Conservation (phyloP, 2,888 invertebrate genomes). For the Pachydiplax longipennis region DNA sequence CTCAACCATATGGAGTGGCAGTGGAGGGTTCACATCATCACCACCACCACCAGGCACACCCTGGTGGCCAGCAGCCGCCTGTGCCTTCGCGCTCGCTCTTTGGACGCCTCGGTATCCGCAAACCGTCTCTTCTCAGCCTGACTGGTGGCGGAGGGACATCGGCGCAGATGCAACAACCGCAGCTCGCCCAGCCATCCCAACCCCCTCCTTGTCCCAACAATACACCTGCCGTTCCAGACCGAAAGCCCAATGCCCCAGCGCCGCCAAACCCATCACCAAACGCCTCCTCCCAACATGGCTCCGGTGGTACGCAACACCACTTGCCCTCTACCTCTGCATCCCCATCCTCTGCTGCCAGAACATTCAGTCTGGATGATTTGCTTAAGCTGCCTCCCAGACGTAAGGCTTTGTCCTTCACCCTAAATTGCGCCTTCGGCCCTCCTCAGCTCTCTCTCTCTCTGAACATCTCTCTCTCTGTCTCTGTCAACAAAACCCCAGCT, state of each 20-base stretch:
- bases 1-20: constrained; percentile 58
- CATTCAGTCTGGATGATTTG: constrained; percentile 89
- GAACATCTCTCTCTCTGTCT: background rate
- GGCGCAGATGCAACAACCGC: constrained; percentile 50
- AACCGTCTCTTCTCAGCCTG: constrained; percentile 85
- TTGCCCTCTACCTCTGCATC: constrained; percentile 47
- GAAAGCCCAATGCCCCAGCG: constrained; percentile 27
- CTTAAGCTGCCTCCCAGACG: constrained; percentile 83
- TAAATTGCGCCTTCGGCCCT: background rate
- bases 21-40: constrained; percentile 43
- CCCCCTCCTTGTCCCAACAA: constrained; percentile 57
- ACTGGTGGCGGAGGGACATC: constrained; percentile 57
- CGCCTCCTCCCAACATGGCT: background rate
- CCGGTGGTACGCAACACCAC: constrained; percentile 40
- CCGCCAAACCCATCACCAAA: background rate
- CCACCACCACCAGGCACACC: constrained; percentile 48
- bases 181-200: constrained; percentile 63
- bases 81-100: constrained; percentile 72
- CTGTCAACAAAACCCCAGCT: constrained; percentile 16
- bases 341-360: constrained; percentile 69
- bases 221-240: constrained; percentile 62
- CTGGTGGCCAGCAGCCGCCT: constrained; percentile 31
- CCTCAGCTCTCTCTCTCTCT: constrained; percentile 13
- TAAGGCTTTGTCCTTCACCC: constrained; percentile 64
- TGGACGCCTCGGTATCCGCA: constrained; percentile 86